phyloP scores from a whole-genome alignment of 2,113 vertebrate species.

The Salvator merianae region DNA sequence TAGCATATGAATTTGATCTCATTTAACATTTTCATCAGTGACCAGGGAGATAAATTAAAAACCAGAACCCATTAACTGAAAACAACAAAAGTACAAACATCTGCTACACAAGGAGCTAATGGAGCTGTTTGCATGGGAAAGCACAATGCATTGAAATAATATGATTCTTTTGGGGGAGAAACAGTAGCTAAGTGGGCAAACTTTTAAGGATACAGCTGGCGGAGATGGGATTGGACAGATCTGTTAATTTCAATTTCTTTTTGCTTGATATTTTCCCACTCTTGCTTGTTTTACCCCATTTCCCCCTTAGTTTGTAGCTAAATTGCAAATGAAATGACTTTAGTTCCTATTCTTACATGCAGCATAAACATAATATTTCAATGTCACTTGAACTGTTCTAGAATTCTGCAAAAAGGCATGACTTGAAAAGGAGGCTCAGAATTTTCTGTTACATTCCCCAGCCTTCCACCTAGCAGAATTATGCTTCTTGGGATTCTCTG shows the following conservation, averaged over 20 bases:
- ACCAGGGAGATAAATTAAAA: slow-evolving; percentile 17
- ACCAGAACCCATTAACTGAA: fast-evolving
- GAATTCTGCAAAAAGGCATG: not conserved
- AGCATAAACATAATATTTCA: not conserved
- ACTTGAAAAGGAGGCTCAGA: not conserved
- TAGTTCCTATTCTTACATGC: no score
- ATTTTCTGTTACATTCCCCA: not conserved
- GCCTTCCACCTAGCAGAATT: not conserved
- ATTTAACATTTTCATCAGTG: slow-evolving; percentile 5
- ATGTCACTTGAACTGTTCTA: not conserved
- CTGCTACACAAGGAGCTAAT: not conserved
- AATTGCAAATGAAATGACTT: no score
- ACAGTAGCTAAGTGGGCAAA: not conserved
- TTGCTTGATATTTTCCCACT: no score
- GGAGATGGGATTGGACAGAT: no score
- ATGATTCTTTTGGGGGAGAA: not conserved
- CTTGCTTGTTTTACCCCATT: no score
- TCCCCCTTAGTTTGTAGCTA: no score
- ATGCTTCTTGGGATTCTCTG: not conserved
- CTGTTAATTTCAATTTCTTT: no score
- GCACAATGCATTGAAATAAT: not conserved
- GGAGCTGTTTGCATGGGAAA: not conserved
- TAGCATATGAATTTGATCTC: slow-evolving; percentile 24
- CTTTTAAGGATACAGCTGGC: not conserved
- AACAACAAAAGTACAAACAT: not conserved